Percentiles rank a stretch among this genome's conserved stretches.
Evolutionary conservation across 2,113 vertebrate species (phyloP).

Genomic region (Phasianus colchicus): DNA sequence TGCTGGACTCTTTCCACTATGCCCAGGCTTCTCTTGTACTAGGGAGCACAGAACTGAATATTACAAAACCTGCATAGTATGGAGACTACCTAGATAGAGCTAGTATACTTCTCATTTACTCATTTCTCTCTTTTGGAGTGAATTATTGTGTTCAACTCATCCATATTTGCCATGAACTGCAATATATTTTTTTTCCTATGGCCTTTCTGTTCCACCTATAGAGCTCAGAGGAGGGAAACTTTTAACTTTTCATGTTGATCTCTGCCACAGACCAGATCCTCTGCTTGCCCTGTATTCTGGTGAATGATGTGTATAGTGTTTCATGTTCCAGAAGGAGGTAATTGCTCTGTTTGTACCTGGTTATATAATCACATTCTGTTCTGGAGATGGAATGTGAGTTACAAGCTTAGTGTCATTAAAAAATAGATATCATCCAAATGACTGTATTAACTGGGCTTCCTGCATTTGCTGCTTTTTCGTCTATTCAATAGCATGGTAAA

Average conservation of each 20-base stretch:
- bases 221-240: not conserved
- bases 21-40: not conserved
- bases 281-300: not conserved
- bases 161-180: not conserved
- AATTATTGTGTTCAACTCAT: not conserved
- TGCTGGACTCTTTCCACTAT: not conserved
- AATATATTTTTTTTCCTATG: not conserved
- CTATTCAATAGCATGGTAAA: not conserved
- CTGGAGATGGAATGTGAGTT: not conserved
- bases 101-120: not conserved
- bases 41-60: not conserved
- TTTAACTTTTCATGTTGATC: not conserved
- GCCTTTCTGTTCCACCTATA: not conserved
- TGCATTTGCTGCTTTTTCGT: not conserved
- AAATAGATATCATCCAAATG: not conserved
- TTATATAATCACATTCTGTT: not conserved
- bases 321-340: not conserved
- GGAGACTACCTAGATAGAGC: not conserved
- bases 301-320: not conserved
- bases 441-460: not conserved
- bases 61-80: too few relatives aligned
- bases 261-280: not conserved
- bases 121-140: not conserved
- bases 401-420: not conserved
- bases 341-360: not conserved